Percentiles rank a stretch among this genome's conserved stretches.
These are phyloP conservation scores for Acanthopagrus latus DNA, from an alignment of 2,797 vertebrate genomes.

Conservation along the genomic window DNA sequence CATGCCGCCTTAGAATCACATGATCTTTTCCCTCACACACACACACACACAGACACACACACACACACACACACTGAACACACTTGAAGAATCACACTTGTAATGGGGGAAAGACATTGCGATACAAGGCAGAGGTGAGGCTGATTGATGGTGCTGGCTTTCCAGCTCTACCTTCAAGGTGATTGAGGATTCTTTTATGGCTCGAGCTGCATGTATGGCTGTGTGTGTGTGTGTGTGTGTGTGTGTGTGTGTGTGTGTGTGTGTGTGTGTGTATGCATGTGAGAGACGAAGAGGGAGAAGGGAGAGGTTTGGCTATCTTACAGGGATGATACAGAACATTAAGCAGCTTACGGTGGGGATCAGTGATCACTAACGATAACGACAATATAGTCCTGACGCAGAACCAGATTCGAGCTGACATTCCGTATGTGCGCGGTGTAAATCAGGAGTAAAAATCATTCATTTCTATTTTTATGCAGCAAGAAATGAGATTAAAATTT, in stretches of 20 bases:
- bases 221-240: slow-evolving; percentile 27
- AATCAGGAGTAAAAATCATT: slow-evolving; percentile 34
- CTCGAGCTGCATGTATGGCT: not conserved
- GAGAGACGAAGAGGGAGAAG: not conserved
- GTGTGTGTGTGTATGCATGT: slow-evolving; percentile 9
- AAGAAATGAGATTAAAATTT: slow-evolving; percentile 26
- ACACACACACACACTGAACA: not conserved
- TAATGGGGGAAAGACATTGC: slow-evolving; percentile 11
- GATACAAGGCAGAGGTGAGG: slow-evolving; percentile 1
- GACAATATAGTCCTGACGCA: slow-evolving; percentile 51
- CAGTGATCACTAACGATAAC: slow-evolving; percentile 63
- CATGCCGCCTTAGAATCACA: not conserved
- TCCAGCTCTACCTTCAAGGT: slow-evolving; percentile 33
- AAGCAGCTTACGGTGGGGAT: slow-evolving; percentile 66
- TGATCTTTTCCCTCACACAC: not conserved
- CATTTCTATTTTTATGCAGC: slow-evolving; percentile 39
- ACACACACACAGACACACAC: not conserved
- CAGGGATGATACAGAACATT: slow-evolving; percentile 71
- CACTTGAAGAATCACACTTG: not conserved
- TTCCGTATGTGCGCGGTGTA: slow-evolving; percentile 29
- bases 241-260: not conserved
- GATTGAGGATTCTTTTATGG: slow-evolving; percentile 34
- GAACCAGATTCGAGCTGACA: slow-evolving; percentile 36
- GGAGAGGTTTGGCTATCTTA: slow-evolving; percentile 37
- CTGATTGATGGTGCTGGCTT: slow-evolving; percentile 37